These are phyloP conservation scores for Temnothorax nylanderi DNA, from an alignment of 1,140 invertebrate genomes.

Conservation along the genomic window DNA sequence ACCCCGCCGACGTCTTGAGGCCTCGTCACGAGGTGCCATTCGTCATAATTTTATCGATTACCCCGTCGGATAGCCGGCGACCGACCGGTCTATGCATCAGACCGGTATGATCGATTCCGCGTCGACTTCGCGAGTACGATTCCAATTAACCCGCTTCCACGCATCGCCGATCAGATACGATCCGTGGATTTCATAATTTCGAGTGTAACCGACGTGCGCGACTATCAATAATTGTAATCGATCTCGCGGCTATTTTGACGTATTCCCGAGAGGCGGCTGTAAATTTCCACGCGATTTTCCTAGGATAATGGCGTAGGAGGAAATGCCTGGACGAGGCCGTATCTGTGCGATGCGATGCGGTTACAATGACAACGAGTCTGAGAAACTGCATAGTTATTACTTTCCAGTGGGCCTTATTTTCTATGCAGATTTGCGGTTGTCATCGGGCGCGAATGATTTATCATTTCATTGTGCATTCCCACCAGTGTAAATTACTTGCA, in stretches of 20 bases:
- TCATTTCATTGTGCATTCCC: slow-evolving; percentile 49
- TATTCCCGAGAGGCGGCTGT: slow-evolving; percentile 1
- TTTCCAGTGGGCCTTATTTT: slow-evolving; percentile 43
- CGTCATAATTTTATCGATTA: slow-evolving; percentile 77
- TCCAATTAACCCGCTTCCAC: slow-evolving; percentile 80
- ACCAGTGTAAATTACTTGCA: slow-evolving; percentile 36
- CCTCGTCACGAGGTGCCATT: slow-evolving; percentile 74
- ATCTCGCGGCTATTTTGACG: slow-evolving; percentile 28
- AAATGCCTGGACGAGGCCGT: not conserved
- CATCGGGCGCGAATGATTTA: slow-evolving; percentile 52
- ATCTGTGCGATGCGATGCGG: not conserved
- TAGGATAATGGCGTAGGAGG: slow-evolving; percentile 18
- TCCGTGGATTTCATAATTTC: slow-evolving; percentile 70
- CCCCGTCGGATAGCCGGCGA: slow-evolving; percentile 33
- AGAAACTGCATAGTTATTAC: slow-evolving; percentile 37
- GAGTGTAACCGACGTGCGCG: slow-evolving; percentile 55
- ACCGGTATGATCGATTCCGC: slow-evolving; percentile 68
- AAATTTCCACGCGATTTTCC: slow-evolving; percentile 50
- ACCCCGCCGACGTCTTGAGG: slow-evolving; percentile 65
- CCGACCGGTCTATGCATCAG: slow-evolving; percentile 53
- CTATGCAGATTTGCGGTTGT: slow-evolving; percentile 54
- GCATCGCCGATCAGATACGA: slow-evolving; percentile 77
- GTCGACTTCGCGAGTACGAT: slow-evolving; percentile 67
- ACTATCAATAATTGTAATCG: slow-evolving; percentile 71
- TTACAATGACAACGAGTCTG: slow-evolving; percentile 23